Evolutionary conservation across 2,888 invertebrate genomes (phyloP).

Genomic region (Pterostichus niger): DNA sequence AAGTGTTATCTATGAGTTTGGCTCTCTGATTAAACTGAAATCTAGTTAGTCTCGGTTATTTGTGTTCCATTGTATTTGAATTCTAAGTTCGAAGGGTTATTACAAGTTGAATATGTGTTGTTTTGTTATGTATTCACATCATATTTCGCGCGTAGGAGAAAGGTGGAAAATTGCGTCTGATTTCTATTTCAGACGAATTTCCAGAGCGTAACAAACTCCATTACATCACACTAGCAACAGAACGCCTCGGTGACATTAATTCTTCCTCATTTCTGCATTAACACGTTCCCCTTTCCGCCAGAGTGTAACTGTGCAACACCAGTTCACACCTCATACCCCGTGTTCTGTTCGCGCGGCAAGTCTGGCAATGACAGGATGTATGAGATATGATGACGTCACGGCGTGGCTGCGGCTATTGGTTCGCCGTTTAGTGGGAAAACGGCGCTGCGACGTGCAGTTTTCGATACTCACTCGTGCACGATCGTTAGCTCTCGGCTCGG

Average conservation of each 20-base stretch:
- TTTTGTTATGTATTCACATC: not conserved
- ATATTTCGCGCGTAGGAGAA: conserved; percentile 46
- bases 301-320: not conserved
- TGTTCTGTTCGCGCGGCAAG: not conserved
- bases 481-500: conserved; percentile 49
- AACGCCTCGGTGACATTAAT: conserved; percentile 61
- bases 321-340: conserved; percentile 14
- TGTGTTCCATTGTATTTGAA: no score
- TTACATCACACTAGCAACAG: conserved; percentile 52
- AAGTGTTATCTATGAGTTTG: no score
- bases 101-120: not conserved
- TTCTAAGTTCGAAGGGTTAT: not conserved
- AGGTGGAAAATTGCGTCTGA: conserved; percentile 51
- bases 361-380: conserved; percentile 42
- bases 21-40: no score
- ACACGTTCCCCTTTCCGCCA: conserved; percentile 42
- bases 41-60: no score
- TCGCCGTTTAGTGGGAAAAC: conserved; percentile 59
- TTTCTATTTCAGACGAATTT: conserved; percentile 58
- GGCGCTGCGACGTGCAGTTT: conserved; percentile 58
- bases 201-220: conserved; percentile 61
- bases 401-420: conserved; percentile 50
- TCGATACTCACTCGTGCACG: conserved; percentile 58
- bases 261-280: conserved; percentile 62
- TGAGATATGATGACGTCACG: conserved; percentile 59